Conservation (phyloP, 2,113 vertebrate genomes). For the Cryptotis parvus region DNA sequence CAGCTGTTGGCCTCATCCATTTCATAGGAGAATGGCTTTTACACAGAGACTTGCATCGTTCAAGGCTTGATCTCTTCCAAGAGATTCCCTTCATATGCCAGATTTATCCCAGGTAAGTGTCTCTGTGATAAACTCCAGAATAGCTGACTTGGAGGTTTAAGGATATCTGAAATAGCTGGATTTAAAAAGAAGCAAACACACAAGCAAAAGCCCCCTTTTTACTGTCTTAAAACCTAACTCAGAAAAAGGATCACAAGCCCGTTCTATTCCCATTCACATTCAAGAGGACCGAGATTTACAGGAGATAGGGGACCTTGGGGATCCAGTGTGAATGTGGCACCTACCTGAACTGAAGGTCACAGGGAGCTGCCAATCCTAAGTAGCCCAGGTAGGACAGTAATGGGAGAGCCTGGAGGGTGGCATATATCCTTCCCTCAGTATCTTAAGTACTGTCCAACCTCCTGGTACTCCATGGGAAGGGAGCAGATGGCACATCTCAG, state of each 20-base stretch:
- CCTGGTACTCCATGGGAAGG: not conserved
- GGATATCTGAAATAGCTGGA: not conserved
- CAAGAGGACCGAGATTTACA: not conserved
- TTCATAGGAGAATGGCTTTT: not conserved
- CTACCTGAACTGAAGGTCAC: too few species aligned
- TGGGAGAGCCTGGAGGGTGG: too few species aligned
- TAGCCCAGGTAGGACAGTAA: too few species aligned
- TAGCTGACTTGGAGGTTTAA: not conserved
- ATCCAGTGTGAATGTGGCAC: not conserved
- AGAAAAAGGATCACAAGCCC: not conserved
- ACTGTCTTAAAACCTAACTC: not conserved
- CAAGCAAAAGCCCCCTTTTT: not conserved
- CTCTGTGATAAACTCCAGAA: not conserved
- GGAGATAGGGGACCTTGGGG: not conserved
- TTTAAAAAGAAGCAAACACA: too few species aligned
- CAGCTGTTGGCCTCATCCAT: not conserved
- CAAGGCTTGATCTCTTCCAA: not conserved
- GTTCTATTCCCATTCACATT: not conserved
- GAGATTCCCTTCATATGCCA: not conserved
- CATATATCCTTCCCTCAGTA: not conserved
- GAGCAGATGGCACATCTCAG: not conserved
- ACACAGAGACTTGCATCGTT: not conserved
- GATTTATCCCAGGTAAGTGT: not conserved
- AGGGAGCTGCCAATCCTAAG: too few species aligned
- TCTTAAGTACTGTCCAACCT: not conserved